Evolutionary conservation across 2,113 vertebrate genomes (phyloP).

Genomic region (Leptosomus discolor): DNA sequence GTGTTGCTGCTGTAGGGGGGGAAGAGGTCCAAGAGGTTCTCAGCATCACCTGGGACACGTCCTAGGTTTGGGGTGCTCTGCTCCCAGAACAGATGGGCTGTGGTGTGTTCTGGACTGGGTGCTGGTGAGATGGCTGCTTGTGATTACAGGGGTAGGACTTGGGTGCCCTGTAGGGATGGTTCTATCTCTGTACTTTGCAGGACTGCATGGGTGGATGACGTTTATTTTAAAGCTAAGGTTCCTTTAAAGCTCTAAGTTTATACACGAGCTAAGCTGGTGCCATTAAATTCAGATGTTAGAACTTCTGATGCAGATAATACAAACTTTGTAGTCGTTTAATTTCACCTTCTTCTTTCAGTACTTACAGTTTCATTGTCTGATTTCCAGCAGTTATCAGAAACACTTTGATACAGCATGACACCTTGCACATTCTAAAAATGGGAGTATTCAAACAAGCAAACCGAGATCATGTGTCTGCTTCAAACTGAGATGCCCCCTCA

Average conservation of each 20-base stretch:
- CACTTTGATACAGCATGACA: background rate
- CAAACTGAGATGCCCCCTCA: accelerated
- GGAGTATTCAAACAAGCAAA: background rate
- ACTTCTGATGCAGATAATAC: background rate
- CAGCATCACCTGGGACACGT: background rate
- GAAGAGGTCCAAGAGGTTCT: background rate
- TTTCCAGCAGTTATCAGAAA: background rate
- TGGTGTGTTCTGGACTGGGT: accelerated
- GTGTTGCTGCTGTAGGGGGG: no score
- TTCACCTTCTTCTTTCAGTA: background rate
- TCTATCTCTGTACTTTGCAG: background rate
- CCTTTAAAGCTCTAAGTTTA: background rate
- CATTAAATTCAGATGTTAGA: background rate
- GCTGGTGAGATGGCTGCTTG: background rate
- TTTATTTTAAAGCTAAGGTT: background rate
- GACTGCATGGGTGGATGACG: background rate
- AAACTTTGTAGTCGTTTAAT: background rate
- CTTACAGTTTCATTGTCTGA: background rate
- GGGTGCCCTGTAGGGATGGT: background rate
- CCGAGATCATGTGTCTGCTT: background rate
- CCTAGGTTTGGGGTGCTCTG: background rate
- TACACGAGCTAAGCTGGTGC: accelerated
- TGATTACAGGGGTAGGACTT: no score
- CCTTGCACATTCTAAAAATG: background rate
- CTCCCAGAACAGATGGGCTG: background rate